Conservation (phyloP, 2,113 vertebrate genomes). For the Noctilio leporinus region DNA sequence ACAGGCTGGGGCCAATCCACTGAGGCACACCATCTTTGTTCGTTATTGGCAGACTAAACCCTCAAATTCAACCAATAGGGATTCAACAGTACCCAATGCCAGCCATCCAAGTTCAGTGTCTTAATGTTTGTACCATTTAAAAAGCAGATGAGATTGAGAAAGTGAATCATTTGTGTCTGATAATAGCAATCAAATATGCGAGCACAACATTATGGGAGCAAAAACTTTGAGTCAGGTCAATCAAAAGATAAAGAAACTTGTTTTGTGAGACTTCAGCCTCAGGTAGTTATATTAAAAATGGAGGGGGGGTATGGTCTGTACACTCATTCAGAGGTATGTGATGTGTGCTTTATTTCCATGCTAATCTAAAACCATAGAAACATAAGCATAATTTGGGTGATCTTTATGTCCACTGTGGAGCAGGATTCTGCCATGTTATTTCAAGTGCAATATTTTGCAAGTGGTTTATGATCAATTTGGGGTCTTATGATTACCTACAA, state of each 20-base stretch:
- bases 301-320: neutral
- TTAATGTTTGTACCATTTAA: neutral
- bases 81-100: neutral
- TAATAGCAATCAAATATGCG: neutral
- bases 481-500: neutral
- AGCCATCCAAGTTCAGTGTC: neutral
- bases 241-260: neutral
- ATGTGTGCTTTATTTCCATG: neutral
- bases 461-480: neutral
- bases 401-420: neutral
- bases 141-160: neutral
- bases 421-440: neutral
- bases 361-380: neutral
- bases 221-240: neutral
- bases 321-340: neutral
- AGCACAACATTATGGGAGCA: neutral
- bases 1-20: too few relatives aligned
- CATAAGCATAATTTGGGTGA: neutral
- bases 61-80: neutral
- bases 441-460: neutral
- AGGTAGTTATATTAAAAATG: neutral
- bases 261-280: neutral
- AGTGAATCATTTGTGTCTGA: neutral
- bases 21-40: too few relatives aligned
- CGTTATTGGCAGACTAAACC: neutral